Evolutionary conservation across 1,140 invertebrate genomes (phyloP).

Genomic region (Helicoverpa zea): DNA sequence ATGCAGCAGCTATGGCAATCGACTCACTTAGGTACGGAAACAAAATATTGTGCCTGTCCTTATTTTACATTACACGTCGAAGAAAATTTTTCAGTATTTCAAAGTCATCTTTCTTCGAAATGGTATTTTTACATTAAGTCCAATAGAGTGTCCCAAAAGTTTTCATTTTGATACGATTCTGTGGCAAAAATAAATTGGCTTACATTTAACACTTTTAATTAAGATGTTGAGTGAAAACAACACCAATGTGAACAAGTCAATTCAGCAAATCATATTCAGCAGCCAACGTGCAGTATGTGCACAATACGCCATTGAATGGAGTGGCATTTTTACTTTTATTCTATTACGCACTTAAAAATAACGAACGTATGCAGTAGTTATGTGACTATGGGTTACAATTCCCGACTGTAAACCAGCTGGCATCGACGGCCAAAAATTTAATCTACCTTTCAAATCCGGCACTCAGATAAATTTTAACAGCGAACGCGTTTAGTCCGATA

Average conservation of each 20-base stretch:
- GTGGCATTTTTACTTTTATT: constrained; percentile 36
- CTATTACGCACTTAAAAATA: constrained; percentile 27
- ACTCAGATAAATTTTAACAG: constrained; percentile 49
- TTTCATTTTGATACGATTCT: no score
- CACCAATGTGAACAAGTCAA: neutral
- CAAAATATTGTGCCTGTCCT: no score
- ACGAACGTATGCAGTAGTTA: constrained; percentile 29
- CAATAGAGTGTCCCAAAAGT: no score
- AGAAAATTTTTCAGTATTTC: no score
- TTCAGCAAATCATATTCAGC: neutral
- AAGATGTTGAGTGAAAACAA: no score
- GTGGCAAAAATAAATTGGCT: no score
- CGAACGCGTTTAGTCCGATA: constrained; percentile 39
- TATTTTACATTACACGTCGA: no score
- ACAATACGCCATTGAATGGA: constrained; percentile 19
- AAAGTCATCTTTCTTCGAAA: no score
- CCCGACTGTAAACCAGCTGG: constrained; percentile 5
- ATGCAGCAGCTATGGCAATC: no score
- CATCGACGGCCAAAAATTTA: constrained; percentile 40
- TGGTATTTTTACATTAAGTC: no score
- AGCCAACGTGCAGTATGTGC: neutral
- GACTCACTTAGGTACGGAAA: no score
- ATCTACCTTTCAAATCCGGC: constrained; percentile 40
- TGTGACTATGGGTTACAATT: constrained; percentile 13
- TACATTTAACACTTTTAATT: no score